Evolutionary conservation across 1,140 invertebrate species (phyloP), one percentile per base, ranked within the genome.

Genomic region (Zelostemma sp.): DNA sequence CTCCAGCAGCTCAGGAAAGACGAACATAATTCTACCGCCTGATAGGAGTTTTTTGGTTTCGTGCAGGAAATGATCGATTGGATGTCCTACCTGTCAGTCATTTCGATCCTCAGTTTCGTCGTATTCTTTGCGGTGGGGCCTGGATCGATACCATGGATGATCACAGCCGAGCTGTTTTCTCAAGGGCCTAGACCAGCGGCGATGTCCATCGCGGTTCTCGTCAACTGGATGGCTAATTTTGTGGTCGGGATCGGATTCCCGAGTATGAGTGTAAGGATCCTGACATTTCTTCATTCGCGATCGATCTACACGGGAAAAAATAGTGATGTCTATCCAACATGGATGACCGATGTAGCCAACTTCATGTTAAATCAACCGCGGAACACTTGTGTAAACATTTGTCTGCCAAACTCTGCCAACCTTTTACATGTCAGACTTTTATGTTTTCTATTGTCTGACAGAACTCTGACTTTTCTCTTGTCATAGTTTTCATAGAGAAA

Each of bases 221-320:
- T 98, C 85, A 99, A 99, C 89, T 99, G 98, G 98, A 90, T 96
- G 80, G 95, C 96, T 76, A 99, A 98, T 87, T 99, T 99, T 86
- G 86, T 97, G 57, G 97, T 99, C 75, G 97, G 96, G 75, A 96
- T 98, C 80, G 91, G 92, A 75, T 98, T 99, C 88, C 96, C 93
- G 77, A 92, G 91, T 85, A 93, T 97, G 93, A 94, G 95, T 91
- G 95, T 93, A 78, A 85, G 80, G 61, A 28, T 17, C n/a, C n/a
- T n/a, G n/a, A n/a, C n/a, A n/a, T n/a, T n/a, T n/a, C n/a, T n/a
- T n/a, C n/a, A n/a, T n/a, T n/a, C n/a, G n/a, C n/a, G n/a, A n/a
- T n/a, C n/a, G n/a, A n/a, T n/a, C n/a, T n/a, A n/a, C n/a, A n/a
- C n/a, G n/a, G n/a, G n/a, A n/a, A n/a, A n/a, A n/a, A n/a, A n/a